Evolutionary conservation across 2,113 vertebrate genomes (phyloP).

Genomic region (Amphilophus citrinellus): DNA sequence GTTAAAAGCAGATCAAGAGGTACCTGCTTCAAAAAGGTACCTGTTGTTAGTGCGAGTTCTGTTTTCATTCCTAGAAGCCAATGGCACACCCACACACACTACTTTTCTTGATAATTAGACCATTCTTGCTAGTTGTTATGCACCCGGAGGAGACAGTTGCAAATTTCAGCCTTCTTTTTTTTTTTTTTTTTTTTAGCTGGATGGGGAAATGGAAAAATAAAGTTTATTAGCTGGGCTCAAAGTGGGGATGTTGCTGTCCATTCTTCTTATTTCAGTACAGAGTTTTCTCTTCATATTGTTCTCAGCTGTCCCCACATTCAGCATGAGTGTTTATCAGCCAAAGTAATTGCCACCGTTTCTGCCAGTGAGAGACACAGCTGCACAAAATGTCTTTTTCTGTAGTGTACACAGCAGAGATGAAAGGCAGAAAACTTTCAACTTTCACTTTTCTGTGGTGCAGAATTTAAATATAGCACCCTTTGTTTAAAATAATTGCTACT

Average conservation of each 20-base stretch:
- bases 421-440: slow-evolving; percentile 27
- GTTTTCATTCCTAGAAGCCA: neutral
- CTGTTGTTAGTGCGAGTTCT: neutral
- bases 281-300: neutral
- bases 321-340: slow-evolving; percentile 6
- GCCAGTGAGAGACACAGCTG: neutral
- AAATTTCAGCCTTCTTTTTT: neutral
- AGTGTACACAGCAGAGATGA: neutral
- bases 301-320: neutral
- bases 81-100: neutral
- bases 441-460: slow-evolving; percentile 27
- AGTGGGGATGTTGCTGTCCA: neutral
- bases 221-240: neutral
- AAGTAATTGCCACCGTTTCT: slow-evolving; percentile 12
- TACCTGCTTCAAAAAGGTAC: neutral
- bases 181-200: neutral
- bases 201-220: slow-evolving; percentile 3
- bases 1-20: slow-evolving; percentile 12
- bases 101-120: neutral
- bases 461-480: slow-evolving; percentile 63
- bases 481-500: slow-evolving; percentile 70
- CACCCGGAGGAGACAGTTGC: neutral
- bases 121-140: neutral
- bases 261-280: slow-evolving; percentile 9
- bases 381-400: neutral